Percentiles rank a stretch among this genome's conserved stretches.
Evolutionary conservation across 2,113 vertebrate genomes (phyloP).

Genomic region (Pseudopipra pipra): DNA sequence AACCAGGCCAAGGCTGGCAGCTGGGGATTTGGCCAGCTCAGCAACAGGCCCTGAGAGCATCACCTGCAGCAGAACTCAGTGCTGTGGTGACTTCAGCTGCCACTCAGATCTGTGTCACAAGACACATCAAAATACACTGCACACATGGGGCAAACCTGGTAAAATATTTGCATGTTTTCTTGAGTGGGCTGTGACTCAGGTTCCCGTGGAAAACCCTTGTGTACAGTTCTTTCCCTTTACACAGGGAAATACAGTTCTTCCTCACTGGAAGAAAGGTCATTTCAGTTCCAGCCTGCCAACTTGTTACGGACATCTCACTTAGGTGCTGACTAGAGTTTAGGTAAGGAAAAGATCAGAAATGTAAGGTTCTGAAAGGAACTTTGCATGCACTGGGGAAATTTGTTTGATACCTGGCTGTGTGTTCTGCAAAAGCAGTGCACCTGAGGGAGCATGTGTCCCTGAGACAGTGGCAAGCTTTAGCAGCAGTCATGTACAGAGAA

Average conservation of each 20-base stretch:
- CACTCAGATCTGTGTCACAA: background rate
- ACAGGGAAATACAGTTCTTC: background rate
- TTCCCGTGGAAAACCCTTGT: background rate
- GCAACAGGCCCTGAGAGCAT: background rate
- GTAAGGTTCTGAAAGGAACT: background rate
- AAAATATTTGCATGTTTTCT: background rate
- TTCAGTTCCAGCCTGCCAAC: background rate
- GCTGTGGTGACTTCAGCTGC: background rate
- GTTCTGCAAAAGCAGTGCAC: background rate
- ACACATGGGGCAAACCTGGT: background rate
- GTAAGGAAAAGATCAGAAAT: background rate
- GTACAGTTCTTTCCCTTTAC: background rate
- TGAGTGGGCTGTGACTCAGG: background rate
- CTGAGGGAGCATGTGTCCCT: accelerated
- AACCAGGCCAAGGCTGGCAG: background rate
- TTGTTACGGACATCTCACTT: background rate
- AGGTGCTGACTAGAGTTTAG: background rate
- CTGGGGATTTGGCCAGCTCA: background rate
- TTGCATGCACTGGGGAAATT: background rate
- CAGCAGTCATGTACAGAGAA: background rate
- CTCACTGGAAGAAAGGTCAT: background rate
- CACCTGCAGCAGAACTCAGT: background rate
- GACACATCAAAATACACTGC: background rate
- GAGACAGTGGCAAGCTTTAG: background rate
- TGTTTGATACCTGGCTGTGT: background rate